Conservation (phyloP, 2,113 vertebrate genomes). For the Elachura formosa region DNA sequence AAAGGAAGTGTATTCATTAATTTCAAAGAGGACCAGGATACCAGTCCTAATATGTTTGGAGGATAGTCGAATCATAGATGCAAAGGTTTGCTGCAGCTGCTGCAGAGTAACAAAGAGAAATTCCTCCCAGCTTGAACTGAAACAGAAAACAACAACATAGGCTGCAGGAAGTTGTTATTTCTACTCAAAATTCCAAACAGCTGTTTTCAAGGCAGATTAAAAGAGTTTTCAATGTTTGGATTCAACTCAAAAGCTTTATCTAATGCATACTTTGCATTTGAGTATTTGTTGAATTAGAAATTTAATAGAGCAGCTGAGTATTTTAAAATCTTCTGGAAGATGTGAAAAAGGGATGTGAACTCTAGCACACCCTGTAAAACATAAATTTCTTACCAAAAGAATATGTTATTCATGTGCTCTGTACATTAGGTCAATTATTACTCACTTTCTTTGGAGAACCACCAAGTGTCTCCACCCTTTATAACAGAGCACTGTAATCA, state of each 20-base stretch:
- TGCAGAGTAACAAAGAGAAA: conserved; percentile 23
- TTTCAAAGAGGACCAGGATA: background rate
- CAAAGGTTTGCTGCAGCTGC: background rate
- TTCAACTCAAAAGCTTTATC: conserved; percentile 54
- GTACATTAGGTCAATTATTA: conserved; percentile 82
- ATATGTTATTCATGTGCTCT: conserved; percentile 78
- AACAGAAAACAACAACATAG: background rate
- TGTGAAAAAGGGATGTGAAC: conserved; percentile 71
- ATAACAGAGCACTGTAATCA: conserved; percentile 64
- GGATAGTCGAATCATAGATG: background rate
- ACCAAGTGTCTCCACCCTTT: conserved; percentile 76
- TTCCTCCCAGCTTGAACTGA: conserved; percentile 8
- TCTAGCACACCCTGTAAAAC: conserved; percentile 70
- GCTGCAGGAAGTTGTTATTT: conserved; percentile 48
- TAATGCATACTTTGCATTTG: conserved; percentile 54
- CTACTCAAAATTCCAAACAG: conserved; percentile 52
- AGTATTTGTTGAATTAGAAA: conserved; percentile 65
- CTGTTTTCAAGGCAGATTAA: conserved; percentile 49
- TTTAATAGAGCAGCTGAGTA: conserved; percentile 69
- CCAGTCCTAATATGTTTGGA: background rate
- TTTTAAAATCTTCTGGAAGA: conserved; percentile 73
- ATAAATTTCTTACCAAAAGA: conserved; percentile 73
- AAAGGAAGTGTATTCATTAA: background rate
- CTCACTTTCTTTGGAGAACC: conserved; percentile 76
- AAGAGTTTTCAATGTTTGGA: conserved; percentile 52